Evolutionary conservation across 2,888 invertebrate species (phyloP).

Genomic region (Chymomyza fuscimana): DNA sequence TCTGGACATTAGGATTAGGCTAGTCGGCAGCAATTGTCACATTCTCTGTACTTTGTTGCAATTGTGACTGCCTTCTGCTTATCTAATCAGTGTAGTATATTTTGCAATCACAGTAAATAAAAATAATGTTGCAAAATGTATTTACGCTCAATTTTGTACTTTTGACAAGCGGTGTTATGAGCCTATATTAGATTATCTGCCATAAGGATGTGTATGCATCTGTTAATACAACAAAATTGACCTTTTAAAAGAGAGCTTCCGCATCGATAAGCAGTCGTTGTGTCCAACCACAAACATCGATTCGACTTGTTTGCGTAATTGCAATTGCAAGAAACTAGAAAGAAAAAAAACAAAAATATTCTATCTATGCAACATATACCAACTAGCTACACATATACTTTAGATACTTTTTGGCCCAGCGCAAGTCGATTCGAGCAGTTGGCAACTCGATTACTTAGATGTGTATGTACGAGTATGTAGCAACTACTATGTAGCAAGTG

Average conservation of each 20-base stretch:
- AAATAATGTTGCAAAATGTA: not conserved
- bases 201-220: constrained; percentile 2
- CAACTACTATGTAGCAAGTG: constrained; percentile 9
- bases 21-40: not conserved
- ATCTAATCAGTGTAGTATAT: not conserved
- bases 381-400: constrained; percentile 7
- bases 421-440: not conserved
- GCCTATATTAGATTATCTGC: constrained; percentile 5
- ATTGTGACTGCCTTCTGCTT: not conserved
- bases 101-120: not conserved
- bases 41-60: not conserved
- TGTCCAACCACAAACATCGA: constrained; percentile 17
- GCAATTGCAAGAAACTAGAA: constrained; percentile 42
- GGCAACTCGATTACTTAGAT: constrained; percentile 6
- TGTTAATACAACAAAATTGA: constrained; percentile 28
- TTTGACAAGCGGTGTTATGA: too few relatives aligned
- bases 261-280: constrained; percentile 37
- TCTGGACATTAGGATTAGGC: not conserved
- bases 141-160: not conserved
- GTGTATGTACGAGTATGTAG: constrained; percentile 23
- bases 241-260: constrained; percentile 45
- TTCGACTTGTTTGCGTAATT: constrained; percentile 55
- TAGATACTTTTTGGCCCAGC: constrained; percentile 18
- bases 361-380: not conserved
- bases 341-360: constrained; percentile 1